Conservation (phyloP, 2,888 invertebrate genomes). For the Thymelicus lineola region DNA sequence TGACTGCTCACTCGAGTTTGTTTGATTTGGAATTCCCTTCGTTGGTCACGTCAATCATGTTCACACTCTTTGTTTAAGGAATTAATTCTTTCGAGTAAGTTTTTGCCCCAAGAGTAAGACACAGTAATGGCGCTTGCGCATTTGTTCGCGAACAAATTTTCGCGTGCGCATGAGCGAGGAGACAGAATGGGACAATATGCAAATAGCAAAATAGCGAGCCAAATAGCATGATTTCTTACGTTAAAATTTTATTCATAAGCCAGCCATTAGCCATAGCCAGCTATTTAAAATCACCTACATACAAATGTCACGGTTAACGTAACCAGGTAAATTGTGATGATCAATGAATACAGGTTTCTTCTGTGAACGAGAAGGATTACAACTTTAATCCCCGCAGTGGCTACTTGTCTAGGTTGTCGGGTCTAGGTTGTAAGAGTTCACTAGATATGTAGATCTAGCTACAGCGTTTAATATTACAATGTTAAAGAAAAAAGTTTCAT, state of each 20-base stretch:
- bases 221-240: not conserved
- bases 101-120: slow-evolving; percentile 22
- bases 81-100: slow-evolving; percentile 29
- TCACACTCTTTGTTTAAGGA: slow-evolving; percentile 48
- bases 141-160: slow-evolving; percentile 3
- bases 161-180: not conserved
- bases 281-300: not conserved
- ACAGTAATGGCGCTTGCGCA: slow-evolving; percentile 5
- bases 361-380: slow-evolving; percentile 1
- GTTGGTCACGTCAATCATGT: slow-evolving; percentile 55
- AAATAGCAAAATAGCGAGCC: not conserved
- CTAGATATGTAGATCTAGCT: not conserved
- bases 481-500: not conserved
- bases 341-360: slow-evolving; percentile 4
- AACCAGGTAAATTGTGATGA: not conserved
- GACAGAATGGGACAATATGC: slow-evolving; percentile 1
- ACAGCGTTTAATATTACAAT: not conserved
- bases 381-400: not conserved
- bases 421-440: slow-evolving; percentile 9
- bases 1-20: slow-evolving; percentile 68
- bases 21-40: slow-evolving; percentile 75
- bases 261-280: too few relatives aligned
- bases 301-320: not conserved
- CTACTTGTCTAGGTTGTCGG: not conserved
- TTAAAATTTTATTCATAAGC: not conserved